These are phyloP conservation scores for Conger conger DNA, from an alignment of 2,113 vertebrate genomes.

Conservation along the genomic window DNA sequence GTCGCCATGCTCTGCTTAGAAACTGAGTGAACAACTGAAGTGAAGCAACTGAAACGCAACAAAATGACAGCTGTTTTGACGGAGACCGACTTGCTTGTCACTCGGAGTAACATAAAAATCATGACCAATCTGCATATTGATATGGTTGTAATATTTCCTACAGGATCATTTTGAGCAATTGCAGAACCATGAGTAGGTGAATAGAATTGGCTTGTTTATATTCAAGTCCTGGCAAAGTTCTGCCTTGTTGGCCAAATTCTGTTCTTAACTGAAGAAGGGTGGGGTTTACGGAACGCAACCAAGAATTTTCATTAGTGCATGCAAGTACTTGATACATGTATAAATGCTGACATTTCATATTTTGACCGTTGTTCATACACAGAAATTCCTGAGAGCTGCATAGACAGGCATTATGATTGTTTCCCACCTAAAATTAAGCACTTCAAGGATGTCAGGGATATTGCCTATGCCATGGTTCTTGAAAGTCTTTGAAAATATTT, in stretches of 20 bases:
- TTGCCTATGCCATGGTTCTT: too few species aligned
- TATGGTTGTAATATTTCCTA: background rate
- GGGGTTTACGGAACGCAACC: background rate
- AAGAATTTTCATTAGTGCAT: background rate
- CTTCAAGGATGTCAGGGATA: too few species aligned
- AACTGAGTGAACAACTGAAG: too few species aligned
- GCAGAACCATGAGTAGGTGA: background rate
- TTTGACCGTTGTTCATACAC: background rate
- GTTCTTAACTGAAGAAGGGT: background rate
- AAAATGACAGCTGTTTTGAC: too few species aligned
- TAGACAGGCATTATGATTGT: background rate
- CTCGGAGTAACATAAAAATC: too few species aligned
- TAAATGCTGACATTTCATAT: background rate
- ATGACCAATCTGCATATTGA: too few species aligned
- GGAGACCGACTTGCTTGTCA: too few species aligned
- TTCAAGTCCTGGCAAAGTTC: background rate
- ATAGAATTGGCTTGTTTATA: background rate
- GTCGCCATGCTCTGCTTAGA: background rate
- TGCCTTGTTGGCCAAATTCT: background rate
- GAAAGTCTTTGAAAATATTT: too few species aligned
- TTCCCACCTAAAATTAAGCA: background rate
- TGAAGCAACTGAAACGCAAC: too few species aligned
- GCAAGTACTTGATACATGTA: background rate
- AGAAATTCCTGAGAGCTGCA: background rate
- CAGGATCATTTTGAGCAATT: background rate